Percentiles rank a stretch among this genome's conserved stretches.
Evolutionary conservation across 2,888 invertebrate genomes (phyloP).

Genomic region (Netelia fuscicornis): DNA sequence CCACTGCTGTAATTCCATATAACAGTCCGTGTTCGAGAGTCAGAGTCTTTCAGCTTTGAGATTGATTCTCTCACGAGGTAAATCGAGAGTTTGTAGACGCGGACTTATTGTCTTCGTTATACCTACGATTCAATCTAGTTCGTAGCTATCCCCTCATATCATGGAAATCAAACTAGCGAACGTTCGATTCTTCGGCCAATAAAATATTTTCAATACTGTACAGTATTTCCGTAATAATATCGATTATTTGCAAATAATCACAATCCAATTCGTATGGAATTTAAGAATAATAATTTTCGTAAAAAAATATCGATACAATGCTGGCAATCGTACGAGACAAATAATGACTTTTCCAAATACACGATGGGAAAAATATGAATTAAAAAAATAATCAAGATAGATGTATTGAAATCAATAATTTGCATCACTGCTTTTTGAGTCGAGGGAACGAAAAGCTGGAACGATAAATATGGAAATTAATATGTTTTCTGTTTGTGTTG

Average conservation of each 20-base stretch:
- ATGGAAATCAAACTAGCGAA: neutral
- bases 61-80: conserved; percentile 37
- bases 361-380: neutral
- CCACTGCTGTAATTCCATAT: conserved; percentile 38
- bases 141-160: neutral
- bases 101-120: conserved; percentile 7
- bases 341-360: too few relatives aligned
- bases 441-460: too few relatives aligned
- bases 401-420: neutral
- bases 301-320: too few relatives aligned
- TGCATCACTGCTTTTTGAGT: neutral
- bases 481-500: neutral
- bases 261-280: neutral
- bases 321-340: too few relatives aligned
- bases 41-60: conserved; percentile 6
- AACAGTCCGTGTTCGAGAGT: conserved; percentile 3
- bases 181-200: neutral
- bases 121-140: neutral
- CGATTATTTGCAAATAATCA: neutral
- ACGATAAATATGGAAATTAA: conserved; percentile 7
- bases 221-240: neutral
- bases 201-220: neutral
- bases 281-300: too few relatives aligned
- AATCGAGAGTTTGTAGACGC: conserved; percentile 23
- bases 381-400: neutral